Base-by-base conservation (phyloP, 2,113 vertebrate genomes). In the Hystrix brachyura region DNA sequence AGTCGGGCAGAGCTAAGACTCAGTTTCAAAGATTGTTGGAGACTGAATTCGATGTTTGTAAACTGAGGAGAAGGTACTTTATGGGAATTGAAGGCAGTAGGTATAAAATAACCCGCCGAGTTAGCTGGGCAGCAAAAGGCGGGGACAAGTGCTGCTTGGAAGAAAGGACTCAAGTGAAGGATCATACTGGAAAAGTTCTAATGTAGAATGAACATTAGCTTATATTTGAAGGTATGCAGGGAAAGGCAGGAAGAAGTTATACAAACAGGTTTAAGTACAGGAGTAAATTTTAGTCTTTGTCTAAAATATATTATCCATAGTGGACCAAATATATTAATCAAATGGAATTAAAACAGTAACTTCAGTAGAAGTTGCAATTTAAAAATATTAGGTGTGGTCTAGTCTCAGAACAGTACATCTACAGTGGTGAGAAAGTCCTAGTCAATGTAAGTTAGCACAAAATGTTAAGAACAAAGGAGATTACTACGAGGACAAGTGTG, bases 391-490 rank as follows among this genome's bases (percentile, higher is more conserved):
- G 57, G 51, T n/a, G 1, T 48, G 62, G 76, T 65, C 87, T 95
- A 10, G 9, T 83, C n/a, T 91, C 84, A 74, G 60, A 78, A 85
- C 48, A 9, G 11, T 71, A 53, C 27, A 46, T 86, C 84, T 29
- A 57, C 43, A 55, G 25, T 57, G 38, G 14, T 23, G 17, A 81
- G 78, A 48, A 81, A 71, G 38, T 19, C 9, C 18, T 84, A 14
- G 76, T 95, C 80, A 81, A 2, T 69, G 25, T 59, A 78, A 76
- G 62, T 59, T 72, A 79, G 74, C 27, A 15, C 46, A 1, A 55
- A 71, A 87, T 53, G n/a, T 81, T 15, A 71, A 92, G 80, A 96
- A 51, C 80, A 72, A 72, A 94, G 32, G 53, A 90, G 17, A 46
- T 84, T 8, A 64, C 38, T 8, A n/a, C 14, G 34, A 57, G 46